A percentile compares a stretch with the other conserved stretches of the same genome.
Conservation (phyloP, 2,888 invertebrate species). For the Dendrolimus houi region DNA sequence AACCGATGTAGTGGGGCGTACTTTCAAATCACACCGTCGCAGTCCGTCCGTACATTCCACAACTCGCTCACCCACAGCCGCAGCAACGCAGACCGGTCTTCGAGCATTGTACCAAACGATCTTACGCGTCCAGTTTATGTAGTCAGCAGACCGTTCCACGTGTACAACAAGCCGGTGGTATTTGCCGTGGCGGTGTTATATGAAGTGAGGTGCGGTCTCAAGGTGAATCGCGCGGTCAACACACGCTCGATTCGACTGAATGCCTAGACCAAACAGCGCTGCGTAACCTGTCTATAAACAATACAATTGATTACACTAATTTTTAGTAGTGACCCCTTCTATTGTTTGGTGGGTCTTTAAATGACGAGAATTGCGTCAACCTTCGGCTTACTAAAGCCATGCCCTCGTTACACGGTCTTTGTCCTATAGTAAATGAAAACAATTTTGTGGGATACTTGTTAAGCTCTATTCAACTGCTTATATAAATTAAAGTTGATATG, state of each 20-base stretch:
- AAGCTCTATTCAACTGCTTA: background rate
- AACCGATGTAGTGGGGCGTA: constrained; percentile 47
- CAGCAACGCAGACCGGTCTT: constrained; percentile 56
- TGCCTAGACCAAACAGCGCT: constrained; percentile 67
- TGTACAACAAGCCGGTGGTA: constrained; percentile 27
- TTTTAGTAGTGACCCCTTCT: constrained; percentile 30
- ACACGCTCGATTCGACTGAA: constrained; percentile 54
- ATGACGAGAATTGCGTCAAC: constrained; percentile 23
- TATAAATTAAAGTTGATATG: constrained; percentile 4
- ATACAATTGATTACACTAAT: constrained; percentile 30
- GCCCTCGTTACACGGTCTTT: background rate
- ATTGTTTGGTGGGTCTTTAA: constrained; percentile 28
- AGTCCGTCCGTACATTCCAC: constrained; percentile 69
- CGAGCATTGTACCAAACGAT: constrained; percentile 63
- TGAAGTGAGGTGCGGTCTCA: constrained; percentile 62
- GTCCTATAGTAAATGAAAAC: background rate
- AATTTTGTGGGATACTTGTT: background rate
- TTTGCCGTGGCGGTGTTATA: constrained; percentile 44
- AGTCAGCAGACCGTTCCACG: constrained; percentile 31
- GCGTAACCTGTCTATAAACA: constrained; percentile 56
- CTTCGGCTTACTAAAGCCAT: constrained; percentile 8
- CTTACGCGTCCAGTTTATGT: constrained; percentile 44
- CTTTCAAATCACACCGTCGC: constrained; percentile 65
- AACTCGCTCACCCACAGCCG: constrained; percentile 71
- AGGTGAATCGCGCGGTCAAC: constrained; percentile 72